Evolutionary conservation across 2,797 vertebrate species (phyloP).

Genomic region (Monodelphis domestica): DNA sequence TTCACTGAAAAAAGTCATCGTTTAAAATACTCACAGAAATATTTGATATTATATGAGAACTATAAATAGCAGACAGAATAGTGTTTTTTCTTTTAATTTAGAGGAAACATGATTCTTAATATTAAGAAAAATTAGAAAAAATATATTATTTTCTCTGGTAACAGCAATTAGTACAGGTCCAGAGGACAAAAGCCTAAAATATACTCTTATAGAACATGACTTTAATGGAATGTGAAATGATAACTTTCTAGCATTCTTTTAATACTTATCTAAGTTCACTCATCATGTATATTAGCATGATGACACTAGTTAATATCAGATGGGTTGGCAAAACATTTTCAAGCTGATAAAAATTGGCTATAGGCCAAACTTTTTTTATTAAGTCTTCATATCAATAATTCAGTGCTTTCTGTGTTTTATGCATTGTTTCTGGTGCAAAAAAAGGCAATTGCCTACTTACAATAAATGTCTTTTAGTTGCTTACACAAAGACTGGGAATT

Average conservation of each 20-base stretch:
- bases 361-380: not conserved
- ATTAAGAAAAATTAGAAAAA: conserved; percentile 6
- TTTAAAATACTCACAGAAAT: not conserved
- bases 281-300: not conserved
- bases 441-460: not conserved
- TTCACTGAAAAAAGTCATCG: not conserved
- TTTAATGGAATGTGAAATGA: not conserved
- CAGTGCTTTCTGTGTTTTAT: not conserved
- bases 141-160: not conserved
- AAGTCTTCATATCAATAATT: too few species aligned
- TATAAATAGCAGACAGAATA: not conserved
- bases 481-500: too few species aligned
- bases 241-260: not conserved
- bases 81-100: not conserved
- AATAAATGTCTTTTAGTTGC: too few species aligned
- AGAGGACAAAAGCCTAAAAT: not conserved
- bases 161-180: not conserved
- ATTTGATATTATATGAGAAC: not conserved
- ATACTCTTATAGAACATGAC: not conserved
- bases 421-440: not conserved
- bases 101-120: not conserved
- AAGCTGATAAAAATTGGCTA: not conserved
- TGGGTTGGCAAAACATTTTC: not conserved
- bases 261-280: not conserved
- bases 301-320: not conserved